Evolutionary conservation across 2,888 invertebrate species (phyloP), one percentile per base, ranked within the genome.

Genomic region (Mimachlamys varia): DNA sequence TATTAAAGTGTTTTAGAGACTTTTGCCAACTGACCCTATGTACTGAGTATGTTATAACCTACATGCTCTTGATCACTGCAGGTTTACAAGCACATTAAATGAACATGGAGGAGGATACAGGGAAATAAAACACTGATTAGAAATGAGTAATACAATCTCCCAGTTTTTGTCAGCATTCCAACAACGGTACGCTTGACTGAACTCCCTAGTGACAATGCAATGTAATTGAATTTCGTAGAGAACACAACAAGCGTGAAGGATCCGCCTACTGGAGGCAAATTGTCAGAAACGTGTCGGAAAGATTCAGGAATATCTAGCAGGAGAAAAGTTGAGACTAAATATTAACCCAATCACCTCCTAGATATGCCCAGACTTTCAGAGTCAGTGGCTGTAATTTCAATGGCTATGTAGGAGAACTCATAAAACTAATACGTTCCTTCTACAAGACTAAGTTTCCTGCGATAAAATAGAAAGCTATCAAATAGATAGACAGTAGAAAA

Each of bases 361-460:
- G 76, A 33, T 27, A 76, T 76, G 76, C 76, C 76, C 76, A 76
- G 76, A 76, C 76, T 76, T 76, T 76, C 76, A 76, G 76, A 76
- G 76, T 76, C 76, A 76, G 76, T 76, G 76, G 76, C 27, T 76
- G 76, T 76, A 76, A 76, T 76, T 76, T 76, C 22, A 13, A 76
- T 76, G 76, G 22, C 76, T 76, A 76, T 27, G 76, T 76, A 76
- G 27, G 76, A 27, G 33, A 76, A 76, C 76, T 76, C 76, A 33
- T 76, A 76, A 76, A 76, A 76, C 76, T 76, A 76, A 76, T 76
- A 27, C 27, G 33, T 76, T 76, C 76, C 76, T 76, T 33, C 76
- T 76, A 76, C 33, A 58, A 27, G 22, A 27, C 76, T 76, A 62
- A 2, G 76, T 76, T 76, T 76, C 76, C 76, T 76, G 76, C 33